Evolutionary conservation across 2,888 invertebrate species (phyloP).

Genomic region (Plagodis dolabraria): DNA sequence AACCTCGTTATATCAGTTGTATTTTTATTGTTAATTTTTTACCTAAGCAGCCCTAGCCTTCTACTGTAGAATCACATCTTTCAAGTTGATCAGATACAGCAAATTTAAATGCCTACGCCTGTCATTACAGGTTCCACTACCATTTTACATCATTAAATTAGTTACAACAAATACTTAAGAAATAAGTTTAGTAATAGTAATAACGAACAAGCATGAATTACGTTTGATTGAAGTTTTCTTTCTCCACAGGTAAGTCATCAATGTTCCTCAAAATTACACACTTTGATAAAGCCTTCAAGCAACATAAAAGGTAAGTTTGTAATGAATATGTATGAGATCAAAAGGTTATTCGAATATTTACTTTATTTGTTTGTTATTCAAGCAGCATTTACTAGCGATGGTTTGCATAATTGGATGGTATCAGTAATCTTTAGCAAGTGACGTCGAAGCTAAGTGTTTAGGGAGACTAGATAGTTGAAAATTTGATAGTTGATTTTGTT

Average conservation of each 20-base stretch:
- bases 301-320: constrained; percentile 14
- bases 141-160: constrained; percentile 8
- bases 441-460: constrained; percentile 36
- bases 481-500: too few relatives aligned
- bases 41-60: too few relatives aligned
- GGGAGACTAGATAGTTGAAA: too few relatives aligned
- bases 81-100: too few relatives aligned
- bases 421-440: constrained; percentile 46
- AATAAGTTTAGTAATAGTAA: too few relatives aligned
- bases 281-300: background rate
- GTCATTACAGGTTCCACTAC: too few relatives aligned
- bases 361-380: constrained; percentile 34
- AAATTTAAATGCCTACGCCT: too few relatives aligned
- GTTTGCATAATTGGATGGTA: constrained; percentile 52
- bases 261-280: background rate
- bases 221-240: constrained; percentile 45
- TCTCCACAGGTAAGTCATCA: constrained; percentile 48
- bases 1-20: constrained; percentile 23
- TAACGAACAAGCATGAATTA: constrained; percentile 33
- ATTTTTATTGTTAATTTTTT: too few relatives aligned
- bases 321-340: constrained; percentile 9
- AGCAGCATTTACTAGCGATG: constrained; percentile 44
- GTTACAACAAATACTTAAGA: too few relatives aligned
- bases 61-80: too few relatives aligned
- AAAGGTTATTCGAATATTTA: constrained; percentile 8